Evolutionary conservation across 2,797 vertebrate species (phyloP).

Genomic region (Onychomys leucogaster): DNA sequence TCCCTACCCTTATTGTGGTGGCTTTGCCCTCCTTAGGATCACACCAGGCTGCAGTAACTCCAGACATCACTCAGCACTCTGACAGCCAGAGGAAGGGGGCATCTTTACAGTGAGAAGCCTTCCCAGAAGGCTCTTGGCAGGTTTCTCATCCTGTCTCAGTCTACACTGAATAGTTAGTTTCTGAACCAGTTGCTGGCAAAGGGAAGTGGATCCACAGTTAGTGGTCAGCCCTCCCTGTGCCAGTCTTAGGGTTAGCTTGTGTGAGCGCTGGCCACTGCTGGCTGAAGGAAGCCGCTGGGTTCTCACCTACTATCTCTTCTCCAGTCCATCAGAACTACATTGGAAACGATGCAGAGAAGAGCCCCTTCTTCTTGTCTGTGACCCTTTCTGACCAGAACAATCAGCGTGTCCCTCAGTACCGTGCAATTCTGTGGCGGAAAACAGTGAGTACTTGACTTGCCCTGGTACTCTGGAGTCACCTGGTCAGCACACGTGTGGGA

Average conservation of each 20-base stretch:
- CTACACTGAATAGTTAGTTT: not conserved
- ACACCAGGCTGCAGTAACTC: not conserved
- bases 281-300: not conserved
- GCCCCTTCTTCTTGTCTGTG: conserved; percentile 98
- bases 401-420: conserved; percentile 97
- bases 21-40: not conserved
- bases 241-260: not conserved
- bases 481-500: not conserved
- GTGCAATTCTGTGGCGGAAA: conserved; percentile 98
- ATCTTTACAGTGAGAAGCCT: not conserved
- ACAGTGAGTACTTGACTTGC: conserved; percentile 89
- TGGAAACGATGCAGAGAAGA: conserved; percentile 97
- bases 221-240: not conserved
- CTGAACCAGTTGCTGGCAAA: not conserved
- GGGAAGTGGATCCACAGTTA: not conserved
- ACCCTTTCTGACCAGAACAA: conserved; percentile 99
- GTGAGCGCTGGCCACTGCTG: not conserved
- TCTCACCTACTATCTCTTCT: conserved; percentile 64
- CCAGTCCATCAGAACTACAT: conserved; percentile 98
- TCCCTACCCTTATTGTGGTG: not conserved
- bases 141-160: not conserved
- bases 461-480: not conserved
- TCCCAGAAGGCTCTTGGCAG: not conserved
- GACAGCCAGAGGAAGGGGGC: not conserved
- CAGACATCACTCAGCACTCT: not conserved